Percentiles rank a stretch among this genome's conserved stretches.
These are phyloP conservation scores for Dicrurus megarhynchus DNA, from an alignment of 2,113 vertebrate genomes.

Conservation along the genomic window DNA sequence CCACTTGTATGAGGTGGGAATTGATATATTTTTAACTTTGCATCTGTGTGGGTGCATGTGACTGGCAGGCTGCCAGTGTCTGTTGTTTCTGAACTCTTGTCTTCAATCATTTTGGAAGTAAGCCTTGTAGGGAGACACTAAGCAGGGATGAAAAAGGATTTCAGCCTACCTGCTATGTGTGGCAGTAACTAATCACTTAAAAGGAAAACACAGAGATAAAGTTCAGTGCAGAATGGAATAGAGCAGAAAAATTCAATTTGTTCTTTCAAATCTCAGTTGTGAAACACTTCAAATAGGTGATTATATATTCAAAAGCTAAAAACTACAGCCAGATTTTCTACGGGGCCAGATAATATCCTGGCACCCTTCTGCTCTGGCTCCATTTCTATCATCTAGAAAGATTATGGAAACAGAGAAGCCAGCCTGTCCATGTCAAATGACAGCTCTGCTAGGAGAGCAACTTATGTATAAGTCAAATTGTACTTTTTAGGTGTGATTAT, in stretches of 20 bases:
- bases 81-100: conserved; percentile 52
- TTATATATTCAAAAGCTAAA: neutral
- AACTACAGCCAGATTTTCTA: neutral
- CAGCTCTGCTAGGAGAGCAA: neutral
- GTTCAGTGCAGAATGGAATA: neutral
- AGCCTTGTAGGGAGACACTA: conserved; percentile 19
- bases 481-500: neutral
- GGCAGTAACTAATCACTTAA: conserved; percentile 43
- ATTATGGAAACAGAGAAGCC: neutral
- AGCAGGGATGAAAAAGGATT: conserved; percentile 55
- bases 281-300: neutral
- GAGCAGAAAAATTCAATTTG: neutral
- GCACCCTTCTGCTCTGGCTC: neutral
- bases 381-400: neutral
- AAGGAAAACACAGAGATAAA: conserved; percentile 1
- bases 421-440: neutral
- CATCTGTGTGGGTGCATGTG: conserved; percentile 60
- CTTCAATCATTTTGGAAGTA: conserved; percentile 60
- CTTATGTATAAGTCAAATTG: neutral
- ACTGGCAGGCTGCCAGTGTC: conserved; percentile 50
- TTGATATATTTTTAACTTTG: conserved; percentile 64
- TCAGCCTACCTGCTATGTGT: conserved; percentile 49
- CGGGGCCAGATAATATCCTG: neutral
- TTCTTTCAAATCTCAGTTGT: conserved; percentile 11
- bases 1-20: conserved; percentile 42